Base-by-base conservation (phyloP, 1,140 invertebrate species). In the Pteromalus puparum region DNA sequence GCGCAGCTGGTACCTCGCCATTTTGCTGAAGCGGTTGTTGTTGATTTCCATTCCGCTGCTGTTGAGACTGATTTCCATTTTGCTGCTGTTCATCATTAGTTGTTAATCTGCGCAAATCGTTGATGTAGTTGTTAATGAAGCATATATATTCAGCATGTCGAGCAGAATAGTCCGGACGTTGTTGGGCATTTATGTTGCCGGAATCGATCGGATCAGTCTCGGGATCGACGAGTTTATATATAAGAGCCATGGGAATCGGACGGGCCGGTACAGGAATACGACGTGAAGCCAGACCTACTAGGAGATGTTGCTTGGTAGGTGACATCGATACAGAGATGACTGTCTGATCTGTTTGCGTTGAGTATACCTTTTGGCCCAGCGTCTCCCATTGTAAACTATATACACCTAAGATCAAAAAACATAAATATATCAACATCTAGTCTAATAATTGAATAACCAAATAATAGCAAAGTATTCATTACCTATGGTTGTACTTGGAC, bases 281-380 rank as follows among this genome's bases (percentile, higher is more conserved):
- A 2, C 95, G 94, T 26, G 96, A 95, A 75, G 96, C 96, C 26
- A 97, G 92, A 38, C 97, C 97, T 10, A 98, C 96, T 42, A 97
- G 93, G 7, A 98, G 93, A 92, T 97, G 96, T 21, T 96, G 93
- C 84, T 95, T 95, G 2, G 95, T 95, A 1, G 97, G 97, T 5
- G 97, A 97, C 61, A 98, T 93, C 81, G 96, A 96, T 9, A 98
- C 96, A 24, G 97, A 97, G 28, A 98, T 96, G 0, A 96, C 97
- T 89, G 95, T 95, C 82, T 97, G 95, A 87, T 96, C 95, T 87
- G 97, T 95, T 89, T 95, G 95, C 13, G 96, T 96, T 5, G 95
- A 96, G 91, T 96, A 97, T 24, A 97, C 93, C 91, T 95, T 96
- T 90, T 97, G 95, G 0, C 97, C 97, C 30, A 97, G 90, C 1